These are phyloP conservation scores for Catonia carolina DNA, from an alignment of 2,888 invertebrate genomes.

Conservation along the genomic window DNA sequence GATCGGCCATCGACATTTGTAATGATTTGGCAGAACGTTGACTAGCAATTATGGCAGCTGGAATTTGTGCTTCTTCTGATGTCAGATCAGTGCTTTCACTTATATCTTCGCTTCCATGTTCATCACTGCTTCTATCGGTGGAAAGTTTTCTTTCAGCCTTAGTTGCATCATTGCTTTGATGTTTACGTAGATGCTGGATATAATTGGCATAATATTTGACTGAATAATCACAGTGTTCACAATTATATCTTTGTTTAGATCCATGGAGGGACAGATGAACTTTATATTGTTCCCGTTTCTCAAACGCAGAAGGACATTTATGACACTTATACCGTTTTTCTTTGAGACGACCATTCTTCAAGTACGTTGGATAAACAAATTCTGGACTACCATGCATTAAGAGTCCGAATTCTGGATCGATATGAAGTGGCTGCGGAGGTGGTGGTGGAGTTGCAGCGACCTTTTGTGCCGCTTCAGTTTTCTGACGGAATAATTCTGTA, in stretches of 20 bases:
- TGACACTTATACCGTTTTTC: slow-evolving; percentile 75
- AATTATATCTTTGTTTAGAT: slow-evolving; percentile 72
- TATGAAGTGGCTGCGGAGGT: slow-evolving; percentile 27
- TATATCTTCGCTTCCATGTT: slow-evolving; percentile 20
- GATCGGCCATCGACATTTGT: slow-evolving; percentile 54
- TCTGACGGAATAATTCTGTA: slow-evolving; percentile 58
- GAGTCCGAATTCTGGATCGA: slow-evolving; percentile 61
- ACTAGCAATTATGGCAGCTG: slow-evolving; percentile 8
- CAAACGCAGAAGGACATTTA: slow-evolving; percentile 82
- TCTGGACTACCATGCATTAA: slow-evolving; percentile 68
- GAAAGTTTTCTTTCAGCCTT: slow-evolving; percentile 20
- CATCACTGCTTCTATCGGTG: slow-evolving; percentile 13
- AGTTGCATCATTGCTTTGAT: slow-evolving; percentile 53
- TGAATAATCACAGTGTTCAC: slow-evolving; percentile 79
- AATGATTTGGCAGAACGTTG: slow-evolving; percentile 44
- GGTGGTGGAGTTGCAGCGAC: slow-evolving; percentile 26
- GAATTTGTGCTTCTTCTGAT: slow-evolving; percentile 25
- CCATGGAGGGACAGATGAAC: slow-evolving; percentile 77
- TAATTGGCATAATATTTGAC: slow-evolving; percentile 81
- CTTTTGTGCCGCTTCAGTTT: slow-evolving; percentile 47
- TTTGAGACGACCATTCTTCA: slow-evolving; percentile 66
- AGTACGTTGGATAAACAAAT: slow-evolving; percentile 65
- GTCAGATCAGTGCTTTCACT: slow-evolving; percentile 14
- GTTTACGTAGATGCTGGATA: slow-evolving; percentile 73
- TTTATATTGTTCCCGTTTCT: slow-evolving; percentile 76